Base-by-base conservation (phyloP, 2,888 invertebrate species). In the Busseola fusca region DNA sequence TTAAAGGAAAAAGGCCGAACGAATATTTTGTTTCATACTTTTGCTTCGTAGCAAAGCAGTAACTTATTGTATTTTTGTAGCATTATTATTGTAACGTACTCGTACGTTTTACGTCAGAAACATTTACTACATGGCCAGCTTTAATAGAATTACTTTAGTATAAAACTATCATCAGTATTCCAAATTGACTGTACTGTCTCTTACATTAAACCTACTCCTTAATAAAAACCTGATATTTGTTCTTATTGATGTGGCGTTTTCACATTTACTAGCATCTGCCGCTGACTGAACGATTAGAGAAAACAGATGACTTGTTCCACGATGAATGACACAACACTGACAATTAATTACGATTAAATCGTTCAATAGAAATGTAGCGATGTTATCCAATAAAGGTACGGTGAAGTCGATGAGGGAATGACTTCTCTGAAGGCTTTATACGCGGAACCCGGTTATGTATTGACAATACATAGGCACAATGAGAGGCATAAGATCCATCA, bases 401-500 rank as follows among this genome's bases (percentile, higher is more conserved):
- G 16, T 6, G 18, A 21, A 57, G 7, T 48, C 30, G 14, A 18
- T 52, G 21, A 37, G 34, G n/a, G 21, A 57, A 56, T 54, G 52
- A 58, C 40, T 18, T 27, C n/a, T 27, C 50, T 25, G n/a, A 10
- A 30, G 30, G 30, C 30, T 37, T 40, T 14, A 34, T 18, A 27
- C 40, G 48, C 25, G 18, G 27, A 1, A 18, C 30, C 7, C 6
- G 27, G 40, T 18, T 62, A 60, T 42, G 42, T 79, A 77, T 81
- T 52, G 67, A 54, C 40, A 71, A 45, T 40, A 54, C 52, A 66
- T 73, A 42, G 60, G 59, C 37, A 76, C 72, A 73, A 73, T 76
- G 63, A 48, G 57, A 12, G 21, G 45, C 57, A 67, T 69, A 83
- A 87, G 88, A 91, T 91, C 88, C 86, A 91, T 91, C 90, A 89